phyloP scores from a whole-genome alignment of 2,888 invertebrate species.

The Latrodectus elegans region DNA sequence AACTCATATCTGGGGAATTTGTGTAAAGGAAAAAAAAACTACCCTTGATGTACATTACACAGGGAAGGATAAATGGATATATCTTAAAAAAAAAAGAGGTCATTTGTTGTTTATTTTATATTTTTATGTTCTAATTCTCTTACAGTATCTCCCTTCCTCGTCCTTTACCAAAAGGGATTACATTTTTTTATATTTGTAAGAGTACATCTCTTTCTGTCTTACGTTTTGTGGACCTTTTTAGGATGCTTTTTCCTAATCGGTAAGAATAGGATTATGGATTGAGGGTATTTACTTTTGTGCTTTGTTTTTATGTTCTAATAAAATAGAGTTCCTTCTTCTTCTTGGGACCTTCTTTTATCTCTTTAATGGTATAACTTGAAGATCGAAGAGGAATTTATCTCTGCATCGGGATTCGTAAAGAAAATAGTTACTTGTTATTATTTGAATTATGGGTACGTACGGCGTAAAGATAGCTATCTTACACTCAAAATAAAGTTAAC shows the following conservation, averaged over 20 bases:
- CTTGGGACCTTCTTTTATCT: not conserved
- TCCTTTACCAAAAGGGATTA: not conserved
- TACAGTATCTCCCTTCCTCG: not conserved
- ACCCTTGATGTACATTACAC: slow-evolving; percentile 12
- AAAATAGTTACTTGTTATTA: not conserved
- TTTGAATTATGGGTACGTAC: not conserved
- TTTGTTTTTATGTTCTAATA: not conserved
- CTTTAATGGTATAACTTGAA: slow-evolving; percentile 2
- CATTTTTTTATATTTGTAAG: not conserved
- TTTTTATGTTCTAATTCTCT: not conserved
- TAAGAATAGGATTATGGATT: slow-evolving; percentile 13
- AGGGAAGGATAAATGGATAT: slow-evolving; percentile 2
- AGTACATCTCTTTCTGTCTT: not conserved
- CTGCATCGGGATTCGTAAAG: not conserved
- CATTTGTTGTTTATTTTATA: not conserved
- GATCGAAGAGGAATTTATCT: not conserved
- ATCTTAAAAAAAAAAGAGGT: not conserved
- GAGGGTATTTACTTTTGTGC: not conserved
- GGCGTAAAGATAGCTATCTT: not conserved
- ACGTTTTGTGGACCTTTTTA: not conserved
- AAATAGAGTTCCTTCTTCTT: not conserved
- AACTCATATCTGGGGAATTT: slow-evolving; percentile 4
- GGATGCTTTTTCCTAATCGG: not conserved
- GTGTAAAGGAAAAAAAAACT: not conserved
- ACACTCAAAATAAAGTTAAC: not conserved